These are phyloP conservation scores for Aphis gossypii DNA, from an alignment of 1,140 invertebrate genomes.

Conservation along the genomic window DNA sequence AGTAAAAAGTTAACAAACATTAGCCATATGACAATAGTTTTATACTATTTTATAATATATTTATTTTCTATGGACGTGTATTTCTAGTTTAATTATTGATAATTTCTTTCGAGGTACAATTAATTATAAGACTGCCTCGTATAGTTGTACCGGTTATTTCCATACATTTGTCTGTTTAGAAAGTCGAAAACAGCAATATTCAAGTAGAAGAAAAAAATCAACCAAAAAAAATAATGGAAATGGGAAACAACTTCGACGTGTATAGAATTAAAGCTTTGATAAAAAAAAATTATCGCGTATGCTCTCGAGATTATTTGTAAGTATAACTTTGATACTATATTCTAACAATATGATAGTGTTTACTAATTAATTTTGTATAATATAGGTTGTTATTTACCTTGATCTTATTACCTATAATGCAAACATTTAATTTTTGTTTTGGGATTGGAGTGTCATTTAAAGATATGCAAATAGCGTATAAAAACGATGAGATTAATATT, in stretches of 20 bases:
- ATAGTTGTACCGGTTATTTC: neutral
- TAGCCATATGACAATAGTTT: neutral
- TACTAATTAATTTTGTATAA: neutral
- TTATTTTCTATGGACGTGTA: neutral
- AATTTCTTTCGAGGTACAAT: neutral
- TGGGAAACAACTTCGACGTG: neutral
- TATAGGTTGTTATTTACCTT: conserved; percentile 24
- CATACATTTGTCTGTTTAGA: neutral
- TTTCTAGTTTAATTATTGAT: neutral
- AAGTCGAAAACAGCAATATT: neutral
- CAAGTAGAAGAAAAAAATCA: neutral
- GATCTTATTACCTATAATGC: conserved; percentile 6
- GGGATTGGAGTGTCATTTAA: conserved; percentile 12
- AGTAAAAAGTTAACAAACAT: neutral
- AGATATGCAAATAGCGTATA: conserved; percentile 21
- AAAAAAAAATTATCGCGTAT: conserved; percentile 37
- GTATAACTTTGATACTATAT: neutral
- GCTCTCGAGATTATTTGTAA: conserved; percentile 36
- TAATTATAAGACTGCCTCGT: neutral
- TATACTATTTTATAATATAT: neutral
- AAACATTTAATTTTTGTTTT: conserved; percentile 31
- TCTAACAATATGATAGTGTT: neutral
- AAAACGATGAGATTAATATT: conserved; percentile 39
- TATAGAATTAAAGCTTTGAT: conserved; percentile 17
- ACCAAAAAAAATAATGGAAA: neutral